Conservation (phyloP, 2,113 vertebrate species). For the Tragulus kanchil region DNA sequence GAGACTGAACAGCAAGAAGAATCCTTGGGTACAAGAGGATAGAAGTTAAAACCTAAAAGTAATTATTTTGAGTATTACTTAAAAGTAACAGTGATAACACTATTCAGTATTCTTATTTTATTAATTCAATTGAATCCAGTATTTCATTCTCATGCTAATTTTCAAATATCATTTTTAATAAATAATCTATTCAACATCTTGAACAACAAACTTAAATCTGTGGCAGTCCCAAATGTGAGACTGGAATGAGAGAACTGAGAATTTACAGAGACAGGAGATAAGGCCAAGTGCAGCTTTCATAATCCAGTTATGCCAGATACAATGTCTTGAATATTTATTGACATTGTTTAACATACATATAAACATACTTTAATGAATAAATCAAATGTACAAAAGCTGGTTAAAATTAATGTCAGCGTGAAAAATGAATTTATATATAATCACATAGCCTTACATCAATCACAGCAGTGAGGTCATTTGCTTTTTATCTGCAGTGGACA, state of each 20-base stretch:
- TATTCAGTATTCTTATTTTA: neutral
- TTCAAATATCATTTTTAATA: neutral
- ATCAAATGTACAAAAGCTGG: neutral
- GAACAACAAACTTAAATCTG: neutral
- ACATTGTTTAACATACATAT: neutral
- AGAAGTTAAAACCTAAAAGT: neutral
- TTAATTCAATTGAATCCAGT: neutral
- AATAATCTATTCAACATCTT: neutral
- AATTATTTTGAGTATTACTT: neutral
- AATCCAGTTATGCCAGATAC: neutral
- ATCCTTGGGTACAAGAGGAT: neutral
- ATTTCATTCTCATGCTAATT: neutral
- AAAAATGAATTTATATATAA: neutral
- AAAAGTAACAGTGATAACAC: neutral
- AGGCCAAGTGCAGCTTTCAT: neutral
- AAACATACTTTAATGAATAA: neutral
- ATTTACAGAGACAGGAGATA: neutral
- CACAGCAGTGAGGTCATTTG: neutral
- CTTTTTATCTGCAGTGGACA: neutral
- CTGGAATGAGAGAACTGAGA: neutral
- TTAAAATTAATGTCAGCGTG: neutral
- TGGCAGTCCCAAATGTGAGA: neutral
- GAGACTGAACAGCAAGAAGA: neutral
- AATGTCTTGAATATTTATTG: neutral
- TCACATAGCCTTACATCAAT: neutral